phyloP scores from a whole-genome alignment of 2,888 invertebrate genomes.

The Calephelis perditalis region DNA sequence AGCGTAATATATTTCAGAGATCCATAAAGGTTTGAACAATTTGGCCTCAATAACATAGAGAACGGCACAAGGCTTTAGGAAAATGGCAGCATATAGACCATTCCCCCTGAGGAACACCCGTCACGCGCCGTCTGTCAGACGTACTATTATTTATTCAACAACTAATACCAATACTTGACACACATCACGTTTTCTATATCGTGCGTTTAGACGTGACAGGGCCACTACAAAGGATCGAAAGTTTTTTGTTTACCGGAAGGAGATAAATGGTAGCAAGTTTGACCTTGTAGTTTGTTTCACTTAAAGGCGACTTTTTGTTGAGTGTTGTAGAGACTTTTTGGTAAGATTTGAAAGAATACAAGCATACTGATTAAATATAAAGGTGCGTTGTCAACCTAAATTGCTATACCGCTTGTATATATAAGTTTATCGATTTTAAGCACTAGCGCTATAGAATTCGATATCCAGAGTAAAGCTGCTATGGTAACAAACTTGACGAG shows the following conservation, averaged over 20 bases:
- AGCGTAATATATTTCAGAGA: conserved; percentile 5
- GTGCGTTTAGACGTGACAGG: not conserved
- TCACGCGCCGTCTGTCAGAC: conserved; percentile 31
- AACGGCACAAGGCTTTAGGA: conserved; percentile 20
- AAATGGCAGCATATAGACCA: conserved; percentile 19
- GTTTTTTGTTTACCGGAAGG: not conserved
- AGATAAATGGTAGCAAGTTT: not conserved
- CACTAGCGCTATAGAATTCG: too few relatives aligned
- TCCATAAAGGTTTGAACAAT: conserved; percentile 22
- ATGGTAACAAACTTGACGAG: too few relatives aligned
- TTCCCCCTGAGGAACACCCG: conserved; percentile 30
- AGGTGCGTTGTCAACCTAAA: too few relatives aligned
- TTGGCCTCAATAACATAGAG: conserved; percentile 19
- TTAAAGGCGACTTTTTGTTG: too few relatives aligned
- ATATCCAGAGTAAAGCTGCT: too few relatives aligned
- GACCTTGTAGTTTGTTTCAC: not conserved
- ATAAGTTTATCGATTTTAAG: too few relatives aligned
- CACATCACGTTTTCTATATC: conserved; percentile 35
- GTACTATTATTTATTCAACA: conserved; percentile 40
- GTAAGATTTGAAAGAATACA: too few relatives aligned
- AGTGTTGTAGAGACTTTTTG: too few relatives aligned
- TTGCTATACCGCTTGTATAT: too few relatives aligned
- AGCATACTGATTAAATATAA: too few relatives aligned
- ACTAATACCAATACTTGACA: conserved; percentile 39
- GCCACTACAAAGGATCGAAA: not conserved